Percentiles rank a stretch among this genome's conserved stretches.
Conservation (phyloP, 2,888 invertebrate species). For the Dermolepida albohirtum region DNA sequence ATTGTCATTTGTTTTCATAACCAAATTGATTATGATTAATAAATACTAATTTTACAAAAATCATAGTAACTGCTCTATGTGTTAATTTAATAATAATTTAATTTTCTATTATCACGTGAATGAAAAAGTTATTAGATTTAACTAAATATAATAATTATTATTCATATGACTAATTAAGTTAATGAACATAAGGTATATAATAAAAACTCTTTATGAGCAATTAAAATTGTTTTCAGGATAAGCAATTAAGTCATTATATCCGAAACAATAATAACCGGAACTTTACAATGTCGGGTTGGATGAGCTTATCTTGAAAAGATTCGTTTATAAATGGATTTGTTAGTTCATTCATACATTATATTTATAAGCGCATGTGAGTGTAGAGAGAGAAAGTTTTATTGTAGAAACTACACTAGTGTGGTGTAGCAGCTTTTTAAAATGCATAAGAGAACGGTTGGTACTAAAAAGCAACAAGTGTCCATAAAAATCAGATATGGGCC, state of each 20-base stretch:
- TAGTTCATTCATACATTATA: conserved; percentile 45
- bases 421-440: conserved; percentile 49
- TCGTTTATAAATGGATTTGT: conserved; percentile 44
- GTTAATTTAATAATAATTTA: too few species aligned
- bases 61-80: too few species aligned
- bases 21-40: too few species aligned
- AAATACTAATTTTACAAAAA: too few species aligned
- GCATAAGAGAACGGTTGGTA: conserved; percentile 42
- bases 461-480: conserved; percentile 62
- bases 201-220: conserved; percentile 17
- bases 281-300: conserved; percentile 41
- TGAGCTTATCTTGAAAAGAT: conserved; percentile 44
- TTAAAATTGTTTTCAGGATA: conserved; percentile 30
- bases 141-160: too few species aligned
- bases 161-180: too few species aligned
- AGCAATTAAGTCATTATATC: conserved; percentile 31
- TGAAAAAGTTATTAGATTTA: too few species aligned
- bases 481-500: conserved; percentile 63
- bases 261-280: conserved; percentile 32
- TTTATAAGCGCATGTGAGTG: conserved; percentile 40
- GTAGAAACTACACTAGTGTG: conserved; percentile 55
- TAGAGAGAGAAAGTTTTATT: conserved; percentile 40
- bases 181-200: conserved; percentile 5
- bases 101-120: too few species aligned
- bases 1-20: too few species aligned